These are phyloP conservation scores for Oreochromis tanganicae DNA, from an alignment of 2,113 vertebrate genomes.

Conservation along the genomic window DNA sequence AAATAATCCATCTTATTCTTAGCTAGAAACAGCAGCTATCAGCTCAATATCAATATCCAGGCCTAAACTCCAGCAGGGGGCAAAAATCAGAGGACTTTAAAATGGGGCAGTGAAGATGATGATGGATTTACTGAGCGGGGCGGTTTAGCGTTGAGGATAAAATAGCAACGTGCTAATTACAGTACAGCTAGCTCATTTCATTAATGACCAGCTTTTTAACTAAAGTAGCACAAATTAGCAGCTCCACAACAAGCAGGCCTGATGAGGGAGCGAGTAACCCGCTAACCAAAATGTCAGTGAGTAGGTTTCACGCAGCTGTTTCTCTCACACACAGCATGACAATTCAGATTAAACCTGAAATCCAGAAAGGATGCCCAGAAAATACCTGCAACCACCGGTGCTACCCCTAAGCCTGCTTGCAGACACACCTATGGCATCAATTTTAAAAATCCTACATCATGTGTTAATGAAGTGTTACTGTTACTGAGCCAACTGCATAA, in stretches of 20 bases:
- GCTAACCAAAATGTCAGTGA: neutral
- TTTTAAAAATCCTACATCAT: neutral
- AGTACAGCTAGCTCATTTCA: neutral
- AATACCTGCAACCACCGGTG: neutral
- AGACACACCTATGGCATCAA: neutral
- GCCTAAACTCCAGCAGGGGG: neutral
- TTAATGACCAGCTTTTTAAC: neutral
- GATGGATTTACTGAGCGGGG: neutral
- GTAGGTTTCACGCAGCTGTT: neutral
- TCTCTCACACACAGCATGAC: neutral
- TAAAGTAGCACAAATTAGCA: neutral
- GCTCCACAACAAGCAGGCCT: neutral
- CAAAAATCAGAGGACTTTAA: neutral
- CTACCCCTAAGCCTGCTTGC: neutral
- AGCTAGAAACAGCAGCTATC: neutral
- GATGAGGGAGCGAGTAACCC: neutral
- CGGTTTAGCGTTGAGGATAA: rapidly evolving
- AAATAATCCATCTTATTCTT: neutral
- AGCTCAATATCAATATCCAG: neutral
- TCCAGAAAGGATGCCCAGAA: neutral
- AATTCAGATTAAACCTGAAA: neutral
- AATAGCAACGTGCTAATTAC: neutral
- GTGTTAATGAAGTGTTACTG: neutral
- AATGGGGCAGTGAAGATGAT: neutral
- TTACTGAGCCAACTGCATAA: rapidly evolving